Base-by-base conservation (phyloP, 2,888 invertebrate genomes). In the Anodontia alba region DNA sequence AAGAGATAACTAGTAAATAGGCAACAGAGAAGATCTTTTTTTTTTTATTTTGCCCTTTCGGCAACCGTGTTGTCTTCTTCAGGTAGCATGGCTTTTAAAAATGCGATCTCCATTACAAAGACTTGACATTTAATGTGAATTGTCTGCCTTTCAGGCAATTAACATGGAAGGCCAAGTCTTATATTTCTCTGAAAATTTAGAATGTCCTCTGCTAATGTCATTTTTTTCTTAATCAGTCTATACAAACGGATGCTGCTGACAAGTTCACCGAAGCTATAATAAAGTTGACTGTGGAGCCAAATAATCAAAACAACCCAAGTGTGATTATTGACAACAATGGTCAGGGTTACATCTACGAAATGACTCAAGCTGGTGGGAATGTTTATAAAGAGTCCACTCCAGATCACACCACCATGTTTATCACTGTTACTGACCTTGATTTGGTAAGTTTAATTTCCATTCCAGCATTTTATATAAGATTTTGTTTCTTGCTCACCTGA, bases 271-370 rank as follows among this genome's bases (percentile, higher is more conserved):
- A 69, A 20, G 91, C 91, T 17, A 76, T 68, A 10, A 57, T 91
- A 15, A 43, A 66, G 2, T 42, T 90, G 38, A 78, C 38, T 8
- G 83, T 91, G 20, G 23, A 51, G 1, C 83, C 82, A 31, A 82
- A 80, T 20, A 91, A 90, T 69, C 66, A 51, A n/a, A 68, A 75
- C 57, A 42, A 43, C 31, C 91, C 91, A 17, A 51, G 75, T 0
- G 76, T 91, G 10, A 23, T 73, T 0, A 76, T 77, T 17, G 75
- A 76, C 23, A 78, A 78, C 15, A 80, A 75, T 10, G 17, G 23
- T 20, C 78, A 26, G 33, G 91, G 89, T 10, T 91, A 88, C 72
- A 90, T 92, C 33, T 38, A 79, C 66, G 91, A 92, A 76, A 87
- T 88, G 66, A 78, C 87, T 0, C 49, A 57, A 0, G 20, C 33